Evolutionary conservation across 2,797 vertebrate species (phyloP), one percentile per base, ranked within the genome.

Genomic region (Lates japonicus): DNA sequence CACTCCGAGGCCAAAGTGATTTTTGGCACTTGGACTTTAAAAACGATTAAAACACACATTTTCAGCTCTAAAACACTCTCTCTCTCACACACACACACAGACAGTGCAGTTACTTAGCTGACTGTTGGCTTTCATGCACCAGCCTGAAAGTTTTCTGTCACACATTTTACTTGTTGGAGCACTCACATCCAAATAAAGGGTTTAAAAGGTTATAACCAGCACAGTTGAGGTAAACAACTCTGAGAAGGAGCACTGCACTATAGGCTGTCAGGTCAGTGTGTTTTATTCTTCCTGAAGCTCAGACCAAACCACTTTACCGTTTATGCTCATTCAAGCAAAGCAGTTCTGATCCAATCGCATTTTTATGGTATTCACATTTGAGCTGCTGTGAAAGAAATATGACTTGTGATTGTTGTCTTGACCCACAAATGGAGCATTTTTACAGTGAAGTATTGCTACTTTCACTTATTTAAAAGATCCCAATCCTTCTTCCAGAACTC

Each of bases 41-140:
- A 76, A 71, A 58, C 19, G 19, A 62, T 76, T 66, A 55, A 77
- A 87, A 70, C 14, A 46, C 33, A 49, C n/a, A 58, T 57, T 41
- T 71, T 31, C 22, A 59, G 14, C 41, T 59, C 16, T 62, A 37
- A 67, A 59, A 78, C 37, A 1, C 25, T 29, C 25, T 29, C 25
- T 29, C 25, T 1, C 25, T 1, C 25, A 29, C 25, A 29, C 25
- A 29, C 25, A 63, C 55, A 63, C 42, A 22, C 25, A 39, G 20
- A 67, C 25, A 42, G 14, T 41, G 37, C n/a, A n/a, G 37, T 16
- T 17, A n/a, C 35, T 68, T 25, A 44, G 69, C 57, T 41, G 55
- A 31, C 37, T 62, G 65, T 44, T 52, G 51, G 57, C 37, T 72
- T 64, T 12, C 52, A 19, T 14, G 39, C 46, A 54, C 19, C 62